phyloP scores from a whole-genome alignment of 2,113 vertebrate genomes.

The Cynoglossus semilaevis region DNA sequence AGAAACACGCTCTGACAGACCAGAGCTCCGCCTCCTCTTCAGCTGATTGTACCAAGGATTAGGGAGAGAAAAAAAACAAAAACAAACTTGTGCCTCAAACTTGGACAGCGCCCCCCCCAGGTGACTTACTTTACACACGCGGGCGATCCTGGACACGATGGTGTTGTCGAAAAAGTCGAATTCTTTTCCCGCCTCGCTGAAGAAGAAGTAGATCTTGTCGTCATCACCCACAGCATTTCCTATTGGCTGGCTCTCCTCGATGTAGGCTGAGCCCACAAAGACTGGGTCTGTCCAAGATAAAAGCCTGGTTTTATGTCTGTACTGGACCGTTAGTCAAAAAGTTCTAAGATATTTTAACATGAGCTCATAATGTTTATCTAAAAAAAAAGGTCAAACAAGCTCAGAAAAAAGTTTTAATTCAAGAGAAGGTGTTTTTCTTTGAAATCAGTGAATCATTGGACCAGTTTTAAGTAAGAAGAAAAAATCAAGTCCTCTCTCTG shows the following conservation, averaged over 20 bases:
- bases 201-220: constrained; percentile 97
- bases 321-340: too few species aligned
- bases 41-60: constrained; percentile 43
- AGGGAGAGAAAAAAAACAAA: constrained; percentile 27
- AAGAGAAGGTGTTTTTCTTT: too few species aligned
- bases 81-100: constrained; percentile 11
- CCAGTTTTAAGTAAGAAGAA: neutral
- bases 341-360: too few species aligned
- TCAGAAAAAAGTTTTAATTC: too few species aligned
- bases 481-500: neutral
- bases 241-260: constrained; percentile 81
- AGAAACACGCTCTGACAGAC: constrained; percentile 25
- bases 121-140: constrained; percentile 89
- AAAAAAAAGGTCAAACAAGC: too few species aligned
- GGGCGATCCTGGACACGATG: constrained; percentile 88
- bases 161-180: constrained; percentile 95
- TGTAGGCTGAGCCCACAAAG: constrained; percentile 88
- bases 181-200: constrained; percentile 91
- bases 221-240: constrained; percentile 78
- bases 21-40: constrained; percentile 23
- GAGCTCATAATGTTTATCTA: too few species aligned
- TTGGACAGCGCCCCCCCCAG: constrained; percentile 2
- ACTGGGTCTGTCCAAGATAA: constrained; percentile 78
- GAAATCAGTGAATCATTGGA: too few species aligned
- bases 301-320: neutral